Base-by-base conservation (phyloP, 2,888 invertebrate genomes). In the Polydesmus complanatus region DNA sequence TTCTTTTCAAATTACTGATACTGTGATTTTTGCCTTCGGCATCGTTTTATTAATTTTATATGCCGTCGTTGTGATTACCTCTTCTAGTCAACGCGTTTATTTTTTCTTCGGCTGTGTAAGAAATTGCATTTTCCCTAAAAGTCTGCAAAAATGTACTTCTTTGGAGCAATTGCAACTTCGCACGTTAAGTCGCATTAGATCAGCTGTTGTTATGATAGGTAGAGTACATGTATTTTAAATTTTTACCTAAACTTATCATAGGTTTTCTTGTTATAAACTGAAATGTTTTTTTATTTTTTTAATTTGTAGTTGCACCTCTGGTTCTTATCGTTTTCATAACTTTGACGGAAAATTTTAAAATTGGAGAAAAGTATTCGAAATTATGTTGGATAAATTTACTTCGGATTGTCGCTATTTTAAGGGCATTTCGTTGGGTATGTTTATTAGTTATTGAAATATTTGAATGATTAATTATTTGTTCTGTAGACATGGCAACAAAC, bases 351-450 rank as follows among this genome's bases (percentile, higher is more conserved):
- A 37, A 37, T 37, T 14, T 37, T 37, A 37, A 37, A 14, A 14
- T 37, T 8, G 37, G 14, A 37, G 37, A 37, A 37, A 37, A 37
- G 37, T 5, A 8, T 52, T 52, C 21, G 5, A 52, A 52, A n/a
- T n/a, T 22, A 8, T 22, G 22, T 3, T 22, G 8, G 3, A 52
- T 52, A 5, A 52, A 49, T 19, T 27, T 61, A 11, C 14, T 22
- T 14, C 51, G 27, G 22, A 19, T 18, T 48, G 27, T 61, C 19
- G 47, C 61, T 8, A 22, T 51, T 11, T 26, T 61, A 26, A 37
- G 62, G 5, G 62, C 62, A 14, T 62, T 56, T 60, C 55, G 62
- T n/a, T 62, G 62, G 62, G 62, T 62, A 56, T 3, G 49, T 18
- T 27, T 3, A n/a, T 2, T 8, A n/a, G 11, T 26, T 3, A 49